Evolutionary conservation across 2,113 vertebrate species (phyloP).

Genomic region (Dipodomys spectabilis): DNA sequence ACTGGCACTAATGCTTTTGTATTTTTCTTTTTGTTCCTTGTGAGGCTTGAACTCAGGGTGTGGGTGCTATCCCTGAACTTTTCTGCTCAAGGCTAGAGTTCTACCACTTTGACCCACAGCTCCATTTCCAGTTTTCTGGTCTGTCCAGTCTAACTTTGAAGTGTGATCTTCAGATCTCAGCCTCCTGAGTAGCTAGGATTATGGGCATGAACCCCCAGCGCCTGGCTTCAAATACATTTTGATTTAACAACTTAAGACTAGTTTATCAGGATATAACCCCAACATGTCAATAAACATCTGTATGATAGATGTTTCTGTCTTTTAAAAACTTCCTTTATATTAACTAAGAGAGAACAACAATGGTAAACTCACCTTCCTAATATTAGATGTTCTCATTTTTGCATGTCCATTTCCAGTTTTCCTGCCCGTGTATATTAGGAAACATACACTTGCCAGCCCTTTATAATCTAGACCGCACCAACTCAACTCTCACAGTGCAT

Average conservation of each 20-base stretch:
- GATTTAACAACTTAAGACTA: neutral
- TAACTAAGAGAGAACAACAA: neutral
- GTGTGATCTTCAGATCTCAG: too few relatives aligned
- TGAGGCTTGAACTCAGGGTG: neutral
- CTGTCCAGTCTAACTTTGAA: too few relatives aligned
- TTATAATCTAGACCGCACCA: neutral
- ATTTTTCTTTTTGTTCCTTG: too few relatives aligned
- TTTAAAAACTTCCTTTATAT: neutral
- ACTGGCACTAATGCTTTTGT: too few relatives aligned
- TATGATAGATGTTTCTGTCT: neutral
- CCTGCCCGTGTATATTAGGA: neutral
- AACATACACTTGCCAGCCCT: neutral
- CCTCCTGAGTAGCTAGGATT: too few relatives aligned
- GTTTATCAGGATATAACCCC: neutral
- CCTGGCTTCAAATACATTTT: neutral
- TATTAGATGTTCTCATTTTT: neutral
- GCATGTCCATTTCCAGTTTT: neutral
- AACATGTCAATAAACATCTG: neutral
- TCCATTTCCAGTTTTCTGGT: too few relatives aligned
- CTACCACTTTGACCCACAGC: too few relatives aligned
- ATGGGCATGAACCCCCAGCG: too few relatives aligned
- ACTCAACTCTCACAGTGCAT: neutral
- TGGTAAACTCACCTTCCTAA: neutral
- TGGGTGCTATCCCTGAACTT: too few relatives aligned
- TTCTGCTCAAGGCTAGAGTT: too few relatives aligned